A percentile compares a stretch with the other conserved stretches of the same genome.
phyloP scores from a whole-genome alignment of 2,888 invertebrate species.

The Amphipyra berbera region DNA sequence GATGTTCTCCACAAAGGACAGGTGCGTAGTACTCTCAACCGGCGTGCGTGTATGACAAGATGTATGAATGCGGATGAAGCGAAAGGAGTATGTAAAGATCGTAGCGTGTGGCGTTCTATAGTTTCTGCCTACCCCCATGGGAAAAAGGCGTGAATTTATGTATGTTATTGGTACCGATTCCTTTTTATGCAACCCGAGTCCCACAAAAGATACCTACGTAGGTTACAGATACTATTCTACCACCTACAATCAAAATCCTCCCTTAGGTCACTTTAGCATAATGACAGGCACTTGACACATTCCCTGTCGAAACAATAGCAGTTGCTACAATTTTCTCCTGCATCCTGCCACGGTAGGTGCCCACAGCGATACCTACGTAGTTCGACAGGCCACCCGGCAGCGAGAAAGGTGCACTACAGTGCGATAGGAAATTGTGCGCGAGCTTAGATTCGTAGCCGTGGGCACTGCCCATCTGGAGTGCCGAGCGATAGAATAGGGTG shows the following conservation, averaged over 20 bases:
- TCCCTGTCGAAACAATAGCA: slow-evolving; percentile 36
- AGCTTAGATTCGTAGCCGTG: slow-evolving; percentile 68
- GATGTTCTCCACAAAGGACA: too few relatives aligned
- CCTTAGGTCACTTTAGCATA: slow-evolving; percentile 24
- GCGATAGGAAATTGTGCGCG: slow-evolving; percentile 73
- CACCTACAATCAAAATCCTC: slow-evolving; percentile 4
- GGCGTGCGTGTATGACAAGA: too few relatives aligned
- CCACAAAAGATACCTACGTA: too few relatives aligned
- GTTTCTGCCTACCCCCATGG: too few relatives aligned
- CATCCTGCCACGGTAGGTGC: slow-evolving; percentile 17
- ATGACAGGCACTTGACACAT: slow-evolving; percentile 33
- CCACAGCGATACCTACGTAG: slow-evolving; percentile 16
- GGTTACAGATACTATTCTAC: too few relatives aligned
- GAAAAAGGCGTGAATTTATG: too few relatives aligned
- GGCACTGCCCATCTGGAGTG: slow-evolving; percentile 64
- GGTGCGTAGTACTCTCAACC: too few relatives aligned
- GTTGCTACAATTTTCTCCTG: slow-evolving; percentile 33
- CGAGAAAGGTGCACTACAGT: slow-evolving; percentile 59
- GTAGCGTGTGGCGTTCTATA: too few relatives aligned
- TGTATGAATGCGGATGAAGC: too few relatives aligned
- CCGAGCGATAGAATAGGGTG: slow-evolving; percentile 40
- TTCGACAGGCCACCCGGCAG: slow-evolving; percentile 53
- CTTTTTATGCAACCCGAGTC: too few relatives aligned
- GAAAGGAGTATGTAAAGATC: too few relatives aligned
- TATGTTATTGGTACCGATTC: too few relatives aligned